Evolutionary conservation across 2,113 vertebrate genomes (phyloP), one percentile per base, ranked within the genome.

Genomic region (Chinchilla lanigera): DNA sequence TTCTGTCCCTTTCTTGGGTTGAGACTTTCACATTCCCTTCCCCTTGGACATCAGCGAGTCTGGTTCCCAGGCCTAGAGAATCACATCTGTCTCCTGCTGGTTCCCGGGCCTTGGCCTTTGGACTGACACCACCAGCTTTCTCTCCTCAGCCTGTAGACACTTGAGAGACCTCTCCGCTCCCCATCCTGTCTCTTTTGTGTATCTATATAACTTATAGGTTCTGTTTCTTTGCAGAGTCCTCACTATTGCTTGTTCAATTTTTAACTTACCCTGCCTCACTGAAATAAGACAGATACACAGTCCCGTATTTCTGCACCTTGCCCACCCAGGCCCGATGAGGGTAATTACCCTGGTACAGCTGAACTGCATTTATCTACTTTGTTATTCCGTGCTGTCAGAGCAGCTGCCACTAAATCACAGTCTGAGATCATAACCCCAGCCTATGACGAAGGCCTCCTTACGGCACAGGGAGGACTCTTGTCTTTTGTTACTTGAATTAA

Each of bases 401-500:
- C 60, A 20, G 85, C 8, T 26, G 14, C 22, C 78, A 9, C 33
- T 60, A 61, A 83, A 80, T 87, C 38, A 30, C 58, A 89, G 60
- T 63, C 47, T 73, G 41, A 67, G 52, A 52, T 11, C 14, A 0
- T 44, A 28, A 93, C 2, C 67, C 1, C 19, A 90, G 22, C 56
- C 58, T 56, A 3, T 77, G 69, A 38, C 61, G 92, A 63, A 92
- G 33, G n/a, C 33, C 41, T 83, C 71, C 67, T 86, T 73, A 19
- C 44, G 54, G 69, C 19, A 83, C 83, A 47, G 28, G 16, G 3
- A 86, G 5, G 24, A 24, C 33, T 28, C 41, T 20, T 73, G 4
- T 26, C 47, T 78, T 96, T 86, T 96, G 33, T 92, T 69, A 12
- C 69, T 71, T 60, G 67, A 86, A 75, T 85, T 69, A 73, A 7